phyloP scores from a whole-genome alignment of 2,113 vertebrate genomes.

The Candoia aspera region DNA sequence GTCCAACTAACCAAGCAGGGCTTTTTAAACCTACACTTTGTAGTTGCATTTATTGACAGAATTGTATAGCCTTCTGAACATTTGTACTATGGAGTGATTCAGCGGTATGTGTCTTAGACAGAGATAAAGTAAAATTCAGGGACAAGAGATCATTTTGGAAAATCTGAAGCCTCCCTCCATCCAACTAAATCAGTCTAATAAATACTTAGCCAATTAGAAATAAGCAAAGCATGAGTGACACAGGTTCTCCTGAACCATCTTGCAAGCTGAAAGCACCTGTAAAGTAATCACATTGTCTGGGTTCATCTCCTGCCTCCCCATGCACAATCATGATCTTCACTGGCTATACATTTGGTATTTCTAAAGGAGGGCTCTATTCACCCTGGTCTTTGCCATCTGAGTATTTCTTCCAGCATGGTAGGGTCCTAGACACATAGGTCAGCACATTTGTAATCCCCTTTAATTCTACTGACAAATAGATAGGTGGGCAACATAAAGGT shows the following conservation, averaged over 20 bases:
- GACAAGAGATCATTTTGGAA: neutral
- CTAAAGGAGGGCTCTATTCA: neutral
- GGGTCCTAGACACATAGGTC: neutral
- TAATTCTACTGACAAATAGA: neutral
- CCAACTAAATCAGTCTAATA: neutral
- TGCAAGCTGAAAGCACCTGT: neutral
- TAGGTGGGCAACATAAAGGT: neutral
- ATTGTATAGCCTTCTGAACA: neutral
- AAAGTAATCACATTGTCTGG: neutral
- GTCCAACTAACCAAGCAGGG: neutral
- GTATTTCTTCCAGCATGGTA: neutral
- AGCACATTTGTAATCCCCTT: too few relatives aligned
- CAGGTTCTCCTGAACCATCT: neutral
- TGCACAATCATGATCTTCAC: neutral
- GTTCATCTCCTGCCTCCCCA: neutral
- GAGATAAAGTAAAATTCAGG: neutral
- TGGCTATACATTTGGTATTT: neutral
- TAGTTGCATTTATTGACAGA: neutral
- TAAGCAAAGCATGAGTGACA: neutral
- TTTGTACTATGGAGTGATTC: neutral
- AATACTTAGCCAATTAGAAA: neutral
- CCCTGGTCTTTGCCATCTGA: neutral
- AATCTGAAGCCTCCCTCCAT: neutral
- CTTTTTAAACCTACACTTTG: neutral
- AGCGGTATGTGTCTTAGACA: neutral